Conservation (phyloP, 1,140 invertebrate species). For the Rhyzopertha dominica region DNA sequence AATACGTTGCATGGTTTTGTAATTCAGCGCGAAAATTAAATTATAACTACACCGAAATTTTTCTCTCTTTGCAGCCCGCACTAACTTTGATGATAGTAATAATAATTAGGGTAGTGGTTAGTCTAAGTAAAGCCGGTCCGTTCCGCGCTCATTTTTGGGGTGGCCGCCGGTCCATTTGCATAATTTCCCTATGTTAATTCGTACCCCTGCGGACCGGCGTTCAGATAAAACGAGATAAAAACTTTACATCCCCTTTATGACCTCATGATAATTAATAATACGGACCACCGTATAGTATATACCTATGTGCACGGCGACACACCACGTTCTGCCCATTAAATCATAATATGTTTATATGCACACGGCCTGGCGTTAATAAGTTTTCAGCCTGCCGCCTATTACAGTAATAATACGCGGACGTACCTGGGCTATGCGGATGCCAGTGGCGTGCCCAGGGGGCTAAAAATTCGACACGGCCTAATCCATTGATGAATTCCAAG, state of each 20-base stretch:
- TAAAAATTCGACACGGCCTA: constrained; percentile 7
- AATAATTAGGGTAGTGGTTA: neutral
- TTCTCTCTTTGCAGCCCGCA: neutral
- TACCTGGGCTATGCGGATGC: neutral
- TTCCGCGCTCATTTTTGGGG: neutral
- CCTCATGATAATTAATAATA: constrained; percentile 13
- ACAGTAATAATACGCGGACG: neutral
- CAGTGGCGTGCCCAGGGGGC: constrained; percentile 1
- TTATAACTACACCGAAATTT: neutral
- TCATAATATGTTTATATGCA: constrained; percentile 18
- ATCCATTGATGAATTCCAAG: constrained; percentile 5
- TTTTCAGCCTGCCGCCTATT: constrained; percentile 1
- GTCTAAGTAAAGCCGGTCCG: neutral
- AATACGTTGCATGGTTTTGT: too few species aligned
- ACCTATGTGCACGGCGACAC: too few species aligned
- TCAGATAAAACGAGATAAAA: constrained; percentile 12
- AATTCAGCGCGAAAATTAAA: too few species aligned
- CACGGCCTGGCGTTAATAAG: constrained; percentile 17
- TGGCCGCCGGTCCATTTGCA: neutral
- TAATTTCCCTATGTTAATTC: neutral
- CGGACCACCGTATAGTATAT: neutral
- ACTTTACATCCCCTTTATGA: constrained; percentile 12
- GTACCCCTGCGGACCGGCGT: neutral
- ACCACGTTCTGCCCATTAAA: constrained; percentile 7
- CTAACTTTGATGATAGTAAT: neutral